Base-by-base conservation (phyloP, 2,113 vertebrate species). In the Ptychochromis oligacanthus region DNA sequence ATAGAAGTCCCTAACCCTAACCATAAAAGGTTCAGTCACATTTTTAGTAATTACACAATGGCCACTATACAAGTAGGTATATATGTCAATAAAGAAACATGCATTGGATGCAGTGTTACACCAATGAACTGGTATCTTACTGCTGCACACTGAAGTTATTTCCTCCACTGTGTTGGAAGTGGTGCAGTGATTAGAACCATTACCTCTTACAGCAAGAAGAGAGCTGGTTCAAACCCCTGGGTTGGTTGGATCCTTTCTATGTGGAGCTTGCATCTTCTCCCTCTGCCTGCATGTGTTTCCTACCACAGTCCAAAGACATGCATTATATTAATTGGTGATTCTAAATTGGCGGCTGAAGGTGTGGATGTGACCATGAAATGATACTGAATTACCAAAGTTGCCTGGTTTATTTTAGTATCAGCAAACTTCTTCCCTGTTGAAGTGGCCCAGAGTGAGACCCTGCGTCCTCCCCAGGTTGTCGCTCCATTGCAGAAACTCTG, bases 1-100 rank as follows among this genome's bases (percentile, higher is more conserved):
- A 31, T 26, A 0, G 46, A 34, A 11, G 5, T 72, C 0, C 18
- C 46, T 26, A 54, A 72, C 1, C 1, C 54, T 52, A 54, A 72
- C 46, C 46, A 72, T 0, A 0, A 70, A 70, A 70, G 17, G 49
- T 54, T 14, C 1, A 72, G 26, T n/a, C 43, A 36, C 7, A 36
- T 31, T 54, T 72, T 54, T 72, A 54, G 26, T 72, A 72, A 72
- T 54, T 72, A 54, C 67, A 72, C 67, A 31, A 34, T 52, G 18
- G 0, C 54, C 18, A 31, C 65, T 2, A 7, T 52, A 46, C 43
- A 46, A 46, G 43, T 46, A 46, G 43, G 4, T 17, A 52, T 15
- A 52, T 52, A 7, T 18, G 49, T 54, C 54, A 54, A 1, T 72
- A 46, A 72, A 54, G 13, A 70, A 31, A 43, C 9, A 13, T 20